Evolutionary conservation across 2,888 invertebrate species (phyloP), one percentile per base, ranked within the genome.

Genomic region (Hyppa rectilinea): DNA sequence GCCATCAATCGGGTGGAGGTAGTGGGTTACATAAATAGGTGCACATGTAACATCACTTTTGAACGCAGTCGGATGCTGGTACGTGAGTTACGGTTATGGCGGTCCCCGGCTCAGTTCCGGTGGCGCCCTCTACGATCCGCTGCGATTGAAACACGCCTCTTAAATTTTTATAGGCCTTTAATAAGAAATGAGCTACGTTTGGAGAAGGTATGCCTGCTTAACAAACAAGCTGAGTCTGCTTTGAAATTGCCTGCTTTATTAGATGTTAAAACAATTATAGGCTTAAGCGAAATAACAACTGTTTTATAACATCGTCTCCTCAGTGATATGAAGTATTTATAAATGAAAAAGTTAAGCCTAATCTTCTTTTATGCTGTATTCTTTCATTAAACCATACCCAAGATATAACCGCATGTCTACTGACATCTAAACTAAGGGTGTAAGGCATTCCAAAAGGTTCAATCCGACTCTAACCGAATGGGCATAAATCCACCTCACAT

Each of bases 21-120:
- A 86, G 56, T 55, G 77, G 68, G 82, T 69, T 84, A 87, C 87
- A 91, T 92, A 91, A 92, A 92, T 92, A 92, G 89, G 66, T 88
- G 88, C 86, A 87, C 87, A 88, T 89, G 88, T 84, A 88, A 85
- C 90, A 90, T 90, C 89, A 89, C 88, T 87, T 90, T 89, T 85
- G 88, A 89, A 87, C 91, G 90, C 85, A 73, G 71, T 78, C 69
- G 74, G 89, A 86, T 85, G 85, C 86, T 82, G 85, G 81, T 86
- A 81, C 86, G 87, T 92, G 92, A 92, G 91, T 92, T 92, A 93
- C 89, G 92, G 87, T 92, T 91, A 92, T 91, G 80, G 90, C 87
- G 88, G 87, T 85, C 84, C 80, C 79, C 79, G 78, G 82, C 81
- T 80, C 77, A 86, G 87, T 88, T 90, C 90, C 89, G 88, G 87